A percentile compares a stretch with the other conserved stretches of the same genome.
These are phyloP conservation scores for Lasioglossum villosulum DNA, from an alignment of 2,888 invertebrate species.

Conservation along the genomic window DNA sequence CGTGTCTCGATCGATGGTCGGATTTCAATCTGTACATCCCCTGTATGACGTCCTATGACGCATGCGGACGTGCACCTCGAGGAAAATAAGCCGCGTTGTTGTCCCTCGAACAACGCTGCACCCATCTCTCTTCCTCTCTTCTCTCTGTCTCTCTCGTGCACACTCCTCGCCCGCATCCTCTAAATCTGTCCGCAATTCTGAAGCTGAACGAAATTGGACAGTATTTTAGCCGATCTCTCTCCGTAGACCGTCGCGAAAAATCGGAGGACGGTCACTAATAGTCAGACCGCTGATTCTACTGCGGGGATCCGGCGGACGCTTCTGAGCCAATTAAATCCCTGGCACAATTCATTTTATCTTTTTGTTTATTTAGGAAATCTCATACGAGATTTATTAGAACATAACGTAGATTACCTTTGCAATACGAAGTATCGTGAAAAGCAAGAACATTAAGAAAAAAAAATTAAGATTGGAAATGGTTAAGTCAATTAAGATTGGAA, in stretches of 20 bases:
- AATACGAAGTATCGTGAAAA: no score
- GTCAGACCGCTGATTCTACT: neutral
- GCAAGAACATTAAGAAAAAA: no score
- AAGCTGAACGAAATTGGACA: constrained; percentile 9
- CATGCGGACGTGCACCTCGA: neutral
- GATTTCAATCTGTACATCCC: constrained; percentile 70
- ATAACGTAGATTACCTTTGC: no score
- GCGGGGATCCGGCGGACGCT: neutral
- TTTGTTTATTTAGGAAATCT: no score
- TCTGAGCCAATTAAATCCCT: neutral
- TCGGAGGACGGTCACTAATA: neutral
- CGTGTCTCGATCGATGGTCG: constrained; percentile 68
- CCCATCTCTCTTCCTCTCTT: neutral
- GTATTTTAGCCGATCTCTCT: constrained; percentile 14
- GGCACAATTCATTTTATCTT: neutral
- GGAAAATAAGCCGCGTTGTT: constrained; percentile 51
- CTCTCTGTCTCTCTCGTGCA: neutral
- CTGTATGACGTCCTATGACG: constrained; percentile 48
- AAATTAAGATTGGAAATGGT: no score
- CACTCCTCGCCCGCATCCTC: neutral
- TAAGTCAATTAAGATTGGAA: no score
- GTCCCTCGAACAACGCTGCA: neutral
- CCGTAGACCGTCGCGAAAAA: neutral
- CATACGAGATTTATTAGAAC: no score
- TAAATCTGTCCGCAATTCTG: constrained; percentile 12